A percentile compares a stretch with the other conserved stretches of the same genome.
These are phyloP conservation scores for Ibycter americanus DNA, from an alignment of 2,797 vertebrate genomes.

Conservation along the genomic window DNA sequence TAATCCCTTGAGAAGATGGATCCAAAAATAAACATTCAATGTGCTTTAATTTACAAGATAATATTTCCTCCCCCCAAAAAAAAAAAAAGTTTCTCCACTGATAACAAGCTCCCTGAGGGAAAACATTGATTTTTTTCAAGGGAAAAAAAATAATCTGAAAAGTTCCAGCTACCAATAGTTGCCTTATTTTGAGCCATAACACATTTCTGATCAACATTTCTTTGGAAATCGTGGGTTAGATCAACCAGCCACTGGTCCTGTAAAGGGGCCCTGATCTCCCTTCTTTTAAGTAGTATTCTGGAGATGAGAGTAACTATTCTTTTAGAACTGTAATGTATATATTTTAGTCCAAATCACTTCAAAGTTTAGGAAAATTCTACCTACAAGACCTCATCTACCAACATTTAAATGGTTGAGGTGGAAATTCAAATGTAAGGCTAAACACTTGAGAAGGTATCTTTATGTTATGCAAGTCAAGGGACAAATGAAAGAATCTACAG, in stretches of 20 bases:
- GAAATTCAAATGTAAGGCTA: conserved; percentile 4
- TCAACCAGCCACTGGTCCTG: neutral
- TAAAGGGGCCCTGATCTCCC: neutral
- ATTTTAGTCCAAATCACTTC: neutral
- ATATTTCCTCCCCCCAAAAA: fast-evolving
- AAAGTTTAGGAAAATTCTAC: neutral
- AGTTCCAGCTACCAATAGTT: neutral
- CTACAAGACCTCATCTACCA: neutral
- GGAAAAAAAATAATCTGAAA: neutral
- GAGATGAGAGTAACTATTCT: neutral
- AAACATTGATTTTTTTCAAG: neutral
- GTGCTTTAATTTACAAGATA: neutral
- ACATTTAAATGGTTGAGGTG: neutral
- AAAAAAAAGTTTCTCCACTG: neutral
- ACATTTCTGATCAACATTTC: neutral
- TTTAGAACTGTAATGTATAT: neutral
- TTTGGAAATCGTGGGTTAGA: neutral
- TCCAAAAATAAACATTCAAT: conserved; percentile 24
- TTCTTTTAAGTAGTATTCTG: neutral
- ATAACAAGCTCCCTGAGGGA: conserved; percentile 51
- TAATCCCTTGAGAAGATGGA: conserved; percentile 17
- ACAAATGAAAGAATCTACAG: conserved; percentile 1
- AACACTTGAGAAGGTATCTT: neutral
- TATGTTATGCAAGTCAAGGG: neutral
- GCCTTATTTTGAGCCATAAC: neutral